Evolutionary conservation across 2,113 vertebrate genomes (phyloP).

Genomic region (Lagenorhynchus albirostris): DNA sequence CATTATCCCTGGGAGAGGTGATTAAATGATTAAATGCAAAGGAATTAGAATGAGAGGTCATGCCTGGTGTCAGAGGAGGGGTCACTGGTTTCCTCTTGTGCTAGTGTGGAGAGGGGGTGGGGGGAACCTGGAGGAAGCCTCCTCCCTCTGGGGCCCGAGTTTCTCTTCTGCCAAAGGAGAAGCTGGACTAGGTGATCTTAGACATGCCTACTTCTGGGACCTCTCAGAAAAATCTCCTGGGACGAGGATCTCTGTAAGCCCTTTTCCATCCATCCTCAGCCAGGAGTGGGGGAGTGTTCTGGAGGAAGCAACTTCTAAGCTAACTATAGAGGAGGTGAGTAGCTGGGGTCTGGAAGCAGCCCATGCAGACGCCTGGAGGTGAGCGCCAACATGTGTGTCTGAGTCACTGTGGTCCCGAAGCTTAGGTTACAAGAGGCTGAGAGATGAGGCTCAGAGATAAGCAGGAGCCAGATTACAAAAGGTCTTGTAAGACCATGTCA

Average conservation of each 20-base stretch:
- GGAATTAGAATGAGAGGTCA: background rate
- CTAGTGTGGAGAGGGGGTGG: background rate
- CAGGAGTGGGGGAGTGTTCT: background rate
- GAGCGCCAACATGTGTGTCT: accelerated
- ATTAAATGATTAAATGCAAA: background rate
- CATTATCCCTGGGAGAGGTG: background rate
- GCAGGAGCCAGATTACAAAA: background rate
- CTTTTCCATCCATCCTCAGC: background rate
- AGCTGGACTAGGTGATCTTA: background rate
- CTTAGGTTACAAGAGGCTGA: background rate
- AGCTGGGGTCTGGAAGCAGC: background rate
- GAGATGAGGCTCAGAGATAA: background rate
- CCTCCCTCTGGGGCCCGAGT: background rate
- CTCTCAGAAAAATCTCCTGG: background rate
- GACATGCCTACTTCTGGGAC: background rate
- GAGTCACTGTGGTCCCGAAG: background rate
- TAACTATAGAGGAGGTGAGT: background rate
- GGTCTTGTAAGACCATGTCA: background rate
- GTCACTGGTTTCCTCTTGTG: background rate
- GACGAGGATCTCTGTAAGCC: background rate
- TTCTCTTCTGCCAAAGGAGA: background rate
- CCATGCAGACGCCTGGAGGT: background rate
- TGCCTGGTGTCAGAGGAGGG: background rate
- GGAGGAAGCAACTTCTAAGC: background rate
- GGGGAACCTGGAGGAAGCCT: background rate